phyloP scores from a whole-genome alignment of 2,797 vertebrate species.

The Argentina silus region DNA sequence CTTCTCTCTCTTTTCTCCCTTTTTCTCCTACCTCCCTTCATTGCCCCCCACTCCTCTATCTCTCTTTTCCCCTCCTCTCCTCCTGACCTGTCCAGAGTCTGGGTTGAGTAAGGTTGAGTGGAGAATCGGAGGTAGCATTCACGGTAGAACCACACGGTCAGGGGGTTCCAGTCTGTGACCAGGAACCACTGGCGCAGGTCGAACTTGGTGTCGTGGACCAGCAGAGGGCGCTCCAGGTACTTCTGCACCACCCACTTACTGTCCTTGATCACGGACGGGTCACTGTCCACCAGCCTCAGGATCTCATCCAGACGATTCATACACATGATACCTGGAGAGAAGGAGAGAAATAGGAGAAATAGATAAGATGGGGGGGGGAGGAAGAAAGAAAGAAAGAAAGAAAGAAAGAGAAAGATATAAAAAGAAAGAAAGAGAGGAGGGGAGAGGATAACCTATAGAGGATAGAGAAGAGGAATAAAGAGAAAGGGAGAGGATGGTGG shows the following conservation, averaged over 20 bases:
- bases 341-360: background rate
- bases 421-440: background rate
- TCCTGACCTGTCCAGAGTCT: conserved; percentile 84
- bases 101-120: conserved; percentile 86
- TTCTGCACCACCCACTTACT: conserved; percentile 95
- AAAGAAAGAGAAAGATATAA: background rate
- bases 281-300: conserved; percentile 75
- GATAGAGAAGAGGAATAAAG: too few relatives aligned
- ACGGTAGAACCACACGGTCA: conserved; percentile 91
- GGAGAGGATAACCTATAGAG: background rate
- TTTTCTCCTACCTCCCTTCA: background rate
- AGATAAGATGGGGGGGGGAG: background rate
- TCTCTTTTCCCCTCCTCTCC: background rate
- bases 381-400: background rate
- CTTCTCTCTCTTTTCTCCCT: background rate
- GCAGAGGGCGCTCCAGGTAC: conserved; percentile 88
- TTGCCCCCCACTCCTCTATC: background rate
- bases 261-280: conserved; percentile 65
- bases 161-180: conserved; percentile 93
- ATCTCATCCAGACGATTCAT: conserved; percentile 84
- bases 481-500: background rate
- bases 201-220: conserved; percentile 90
- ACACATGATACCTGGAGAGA: conserved; percentile 84
- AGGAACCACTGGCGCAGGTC: conserved; percentile 95
- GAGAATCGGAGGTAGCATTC: conserved; percentile 94